phyloP scores from a whole-genome alignment of 2,888 invertebrate species.

The Monoplex corrugatus region DNA sequence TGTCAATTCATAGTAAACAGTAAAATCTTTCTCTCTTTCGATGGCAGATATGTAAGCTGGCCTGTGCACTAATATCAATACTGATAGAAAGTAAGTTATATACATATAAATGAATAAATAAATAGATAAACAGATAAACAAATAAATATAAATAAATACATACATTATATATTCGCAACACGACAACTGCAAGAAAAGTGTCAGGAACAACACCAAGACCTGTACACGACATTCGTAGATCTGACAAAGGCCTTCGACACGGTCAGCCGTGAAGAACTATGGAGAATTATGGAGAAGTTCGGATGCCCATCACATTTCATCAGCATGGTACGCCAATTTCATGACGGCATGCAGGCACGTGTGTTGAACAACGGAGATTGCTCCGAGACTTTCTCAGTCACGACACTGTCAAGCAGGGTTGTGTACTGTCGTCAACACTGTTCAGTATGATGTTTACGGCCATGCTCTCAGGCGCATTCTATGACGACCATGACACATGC shows the following conservation, averaged over 20 bases:
- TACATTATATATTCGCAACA: too few species aligned
- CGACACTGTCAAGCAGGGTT: not conserved
- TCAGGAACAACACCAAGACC: conserved; percentile 39
- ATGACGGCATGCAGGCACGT: not conserved
- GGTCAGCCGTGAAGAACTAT: conserved; percentile 40
- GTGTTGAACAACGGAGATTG: not conserved
- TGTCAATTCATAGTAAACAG: too few species aligned
- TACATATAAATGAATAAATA: too few species aligned
- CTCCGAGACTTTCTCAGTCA: not conserved
- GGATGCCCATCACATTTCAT: not conserved
- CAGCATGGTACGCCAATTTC: not conserved
- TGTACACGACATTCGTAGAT: conserved; percentile 56
- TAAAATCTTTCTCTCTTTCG: too few species aligned
- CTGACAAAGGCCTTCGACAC: conserved; percentile 57
- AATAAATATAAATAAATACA: too few species aligned
- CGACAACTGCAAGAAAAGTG: conserved; percentile 55
- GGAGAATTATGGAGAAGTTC: conserved; percentile 25
- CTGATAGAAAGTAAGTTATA: too few species aligned
- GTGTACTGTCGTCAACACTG: not conserved
- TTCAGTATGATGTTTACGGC: not conserved
- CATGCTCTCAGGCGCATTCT: not conserved
- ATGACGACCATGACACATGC: too few species aligned
- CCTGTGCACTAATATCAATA: too few species aligned
- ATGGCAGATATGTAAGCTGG: too few species aligned
- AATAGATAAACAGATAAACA: too few species aligned